Conservation (phyloP, 1,140 invertebrate genomes). For the Chironomus striatipennis region DNA sequence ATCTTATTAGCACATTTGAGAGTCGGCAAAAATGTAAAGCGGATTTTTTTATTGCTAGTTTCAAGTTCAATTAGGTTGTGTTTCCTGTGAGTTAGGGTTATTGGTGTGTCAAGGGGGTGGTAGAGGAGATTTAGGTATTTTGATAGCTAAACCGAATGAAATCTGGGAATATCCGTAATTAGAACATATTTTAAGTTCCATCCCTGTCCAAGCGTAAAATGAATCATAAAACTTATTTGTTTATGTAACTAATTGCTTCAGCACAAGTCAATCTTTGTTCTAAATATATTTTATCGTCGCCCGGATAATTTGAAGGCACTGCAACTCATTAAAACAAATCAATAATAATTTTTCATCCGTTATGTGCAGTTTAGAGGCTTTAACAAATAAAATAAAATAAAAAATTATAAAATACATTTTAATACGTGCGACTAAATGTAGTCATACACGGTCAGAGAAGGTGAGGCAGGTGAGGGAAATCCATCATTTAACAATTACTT, state of each 20-base stretch:
- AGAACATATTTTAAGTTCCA: too few species aligned
- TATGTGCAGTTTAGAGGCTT: not conserved
- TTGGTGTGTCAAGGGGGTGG: too few species aligned
- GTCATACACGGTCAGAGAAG: not conserved
- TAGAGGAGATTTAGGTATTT: too few species aligned
- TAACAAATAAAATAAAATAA: not conserved
- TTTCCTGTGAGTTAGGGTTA: too few species aligned
- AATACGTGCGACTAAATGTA: not conserved
- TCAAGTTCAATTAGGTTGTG: too few species aligned
- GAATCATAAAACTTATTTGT: not conserved
- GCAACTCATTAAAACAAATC: not conserved
- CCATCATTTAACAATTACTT: not conserved
- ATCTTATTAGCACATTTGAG: too few species aligned
- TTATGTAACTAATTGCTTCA: not conserved
- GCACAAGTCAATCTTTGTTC: not conserved
- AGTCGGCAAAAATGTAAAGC: too few species aligned
- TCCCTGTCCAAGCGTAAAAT: not conserved
- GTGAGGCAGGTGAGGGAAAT: not conserved
- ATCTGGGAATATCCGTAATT: too few species aligned
- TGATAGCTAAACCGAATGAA: too few species aligned
- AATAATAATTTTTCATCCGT: not conserved
- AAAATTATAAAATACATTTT: not conserved
- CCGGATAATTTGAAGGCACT: not conserved
- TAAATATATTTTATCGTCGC: not conserved
- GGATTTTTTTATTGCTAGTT: too few species aligned